Base-by-base conservation (phyloP, 1,140 invertebrate genomes). In the Drosophila seguyi region DNA sequence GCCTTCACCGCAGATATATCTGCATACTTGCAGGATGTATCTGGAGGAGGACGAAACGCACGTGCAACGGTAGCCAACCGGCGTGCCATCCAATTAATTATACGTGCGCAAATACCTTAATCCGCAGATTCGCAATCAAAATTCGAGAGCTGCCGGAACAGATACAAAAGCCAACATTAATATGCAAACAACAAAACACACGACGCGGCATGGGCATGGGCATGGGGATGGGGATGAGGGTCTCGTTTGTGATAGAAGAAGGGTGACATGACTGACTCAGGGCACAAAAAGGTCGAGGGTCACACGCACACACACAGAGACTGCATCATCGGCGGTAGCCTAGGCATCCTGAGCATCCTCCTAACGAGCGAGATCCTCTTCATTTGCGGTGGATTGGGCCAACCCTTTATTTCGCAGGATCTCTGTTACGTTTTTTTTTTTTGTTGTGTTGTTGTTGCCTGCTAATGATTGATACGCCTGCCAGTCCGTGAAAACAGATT, bases 21-120 rank as follows among this genome's bases (percentile, higher is more conserved):
- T 68, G 20, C 18, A 20, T 47, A 10, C 65, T 16, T 25, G 36
- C 39, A 10, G 48, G 5, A 31, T 42, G 14, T 27, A 50, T 66
- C 18, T 47, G 52, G 34, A 16, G 36, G 14, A 3, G 36, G 14
- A 38, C 14, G 36, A 39, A 22, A 20, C 59, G 42, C 45, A 47
- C 79, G 73, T 75, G 81, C 75, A 76, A 58, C 66, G 63, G 82
- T 82, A 75, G 80, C 61, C 29, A 48, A 20, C 45, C 48, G 18
- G 18, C 56, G 59, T 73, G 83, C 72, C 76, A 82, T 85, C 87
- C 86, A 90, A 90, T 90, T 90, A 90, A 90, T 90, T 90, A 90
- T 90, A 90, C 86, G 85, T 90, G 85, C 86, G 86, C 85, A 90
- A 90, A 90, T 90, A 90, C 85, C 85, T 90, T 90, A 90, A 90